Base-by-base conservation (phyloP, 2,888 invertebrate genomes). In the Dryocosmus kuriphilus region DNA sequence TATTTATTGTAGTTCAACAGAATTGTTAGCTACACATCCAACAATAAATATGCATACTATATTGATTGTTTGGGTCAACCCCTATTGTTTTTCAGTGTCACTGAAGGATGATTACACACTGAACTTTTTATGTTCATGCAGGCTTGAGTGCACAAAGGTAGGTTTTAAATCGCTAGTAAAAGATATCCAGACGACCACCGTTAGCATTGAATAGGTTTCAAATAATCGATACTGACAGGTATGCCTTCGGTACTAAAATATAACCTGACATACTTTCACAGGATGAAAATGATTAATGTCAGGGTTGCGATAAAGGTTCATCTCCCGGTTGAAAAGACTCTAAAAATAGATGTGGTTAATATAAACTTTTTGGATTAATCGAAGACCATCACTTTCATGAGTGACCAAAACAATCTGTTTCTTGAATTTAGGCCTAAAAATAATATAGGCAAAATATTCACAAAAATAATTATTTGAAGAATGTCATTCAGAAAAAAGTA, bases 201-300 rank as follows among this genome's bases (percentile, higher is more conserved):
- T 51, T 51, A 51, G 51, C 71, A 71, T 71, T 71, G 71, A 71
- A 51, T 51, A 71, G 71, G 30, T 71, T 71, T 71, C 71, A 32
- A 71, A 71, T 71, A 71, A 71, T 71, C 71, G 71, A 71, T 71
- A 71, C 30, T 51, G 71, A 71, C 71, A 51, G 51, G 30, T 51
- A 71, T 71, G 71, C 51, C 71, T 71, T 71, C 51, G 46, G 51
- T 71, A 30, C 71, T 71, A 71, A 71, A 71, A 71, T 71, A 71
- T 51, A 71, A 71, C 51, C n/a, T 71, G 71, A 71, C 71, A 71
- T 71, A 71, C 71, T 71, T 71, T 71, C 51, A 30, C 71, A 71
- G 71, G 71, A 51, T 71, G n/a, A 51, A 51, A 51, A 71, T 71
- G 71, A 71, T 71, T 71, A 71, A 71, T 71, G 71, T 71, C 71